Evolutionary conservation across 1,140 invertebrate species (phyloP).

Genomic region (Cotesia typhae): DNA sequence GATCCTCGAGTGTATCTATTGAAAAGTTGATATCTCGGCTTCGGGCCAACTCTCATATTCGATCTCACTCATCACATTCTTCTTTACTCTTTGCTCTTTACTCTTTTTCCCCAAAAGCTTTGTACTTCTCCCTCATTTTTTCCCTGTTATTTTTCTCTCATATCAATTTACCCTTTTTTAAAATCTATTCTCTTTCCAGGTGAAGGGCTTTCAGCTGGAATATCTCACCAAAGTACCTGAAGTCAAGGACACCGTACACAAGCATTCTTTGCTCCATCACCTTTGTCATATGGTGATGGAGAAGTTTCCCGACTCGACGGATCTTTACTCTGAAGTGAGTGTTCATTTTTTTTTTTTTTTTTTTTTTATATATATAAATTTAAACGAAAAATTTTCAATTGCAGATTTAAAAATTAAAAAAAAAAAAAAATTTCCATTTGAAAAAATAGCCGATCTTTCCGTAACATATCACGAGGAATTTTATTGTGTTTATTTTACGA

Average conservation of each 20-base stretch:
- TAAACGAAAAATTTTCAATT: not conserved
- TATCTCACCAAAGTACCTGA: conserved; percentile 98
- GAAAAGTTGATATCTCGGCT: conserved; percentile 20
- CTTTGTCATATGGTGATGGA: conserved; percentile 97
- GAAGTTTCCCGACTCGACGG: conserved; percentile 91
- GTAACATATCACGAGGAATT: not conserved
- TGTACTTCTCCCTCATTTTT: too few relatives aligned
- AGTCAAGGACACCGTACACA: conserved; percentile 99
- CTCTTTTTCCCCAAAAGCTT: not conserved
- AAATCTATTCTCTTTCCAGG: conserved; percentile 58
- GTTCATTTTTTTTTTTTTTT: not conserved
- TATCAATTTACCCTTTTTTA: too few relatives aligned
- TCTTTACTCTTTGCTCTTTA: not conserved
- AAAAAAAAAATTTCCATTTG: conserved; percentile 12
- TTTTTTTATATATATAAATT: not conserved
- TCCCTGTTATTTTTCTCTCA: too few relatives aligned
- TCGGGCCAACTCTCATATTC: conserved; percentile 9
- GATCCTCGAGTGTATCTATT: conserved; percentile 4
- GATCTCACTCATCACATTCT: conserved; percentile 3
- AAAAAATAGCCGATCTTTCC: too few relatives aligned
- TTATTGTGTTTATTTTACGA: too few relatives aligned
- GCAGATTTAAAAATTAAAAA: not conserved
- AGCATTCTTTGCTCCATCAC: conserved; percentile 97
- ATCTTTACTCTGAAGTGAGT: conserved; percentile 95
- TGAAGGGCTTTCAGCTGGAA: conserved; percentile 97